Percentiles rank a stretch among this genome's conserved stretches.
Evolutionary conservation across 2,888 invertebrate genomes (phyloP).

Genomic region (Drosophila heteroneura): DNA sequence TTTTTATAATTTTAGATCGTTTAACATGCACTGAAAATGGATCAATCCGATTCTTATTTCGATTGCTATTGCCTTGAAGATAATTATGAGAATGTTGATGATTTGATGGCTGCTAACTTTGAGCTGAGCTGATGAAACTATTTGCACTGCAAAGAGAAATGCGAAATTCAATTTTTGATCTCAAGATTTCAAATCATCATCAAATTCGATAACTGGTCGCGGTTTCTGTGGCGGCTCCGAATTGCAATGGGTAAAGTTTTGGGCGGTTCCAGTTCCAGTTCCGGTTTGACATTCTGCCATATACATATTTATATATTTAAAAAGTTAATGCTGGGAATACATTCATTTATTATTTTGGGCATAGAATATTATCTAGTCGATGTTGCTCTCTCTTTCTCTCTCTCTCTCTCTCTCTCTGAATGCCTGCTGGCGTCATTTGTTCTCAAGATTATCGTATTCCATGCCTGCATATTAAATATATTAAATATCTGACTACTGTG

Average conservation of each 20-base stretch:
- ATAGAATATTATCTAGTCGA: neutral
- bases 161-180: neutral
- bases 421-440: neutral
- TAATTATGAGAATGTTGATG: neutral
- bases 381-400: neutral
- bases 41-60: neutral
- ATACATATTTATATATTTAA: no score
- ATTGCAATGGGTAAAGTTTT: neutral
- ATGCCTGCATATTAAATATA: neutral
- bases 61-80: neutral
- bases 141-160: neutral
- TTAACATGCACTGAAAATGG: neutral
- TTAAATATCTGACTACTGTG: conserved; percentile 11
- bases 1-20: neutral
- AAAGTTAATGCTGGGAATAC: neutral
- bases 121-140: neutral
- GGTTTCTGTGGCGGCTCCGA: neutral
- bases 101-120: neutral
- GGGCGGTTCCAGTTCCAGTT: neutral
- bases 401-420: neutral
- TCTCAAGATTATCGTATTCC: neutral
- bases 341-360: neutral
- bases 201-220: neutral
- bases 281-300: neutral
- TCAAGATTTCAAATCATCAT: neutral